Evolutionary conservation across 2,113 vertebrate species (phyloP).

Genomic region (Propithecus coquereli): DNA sequence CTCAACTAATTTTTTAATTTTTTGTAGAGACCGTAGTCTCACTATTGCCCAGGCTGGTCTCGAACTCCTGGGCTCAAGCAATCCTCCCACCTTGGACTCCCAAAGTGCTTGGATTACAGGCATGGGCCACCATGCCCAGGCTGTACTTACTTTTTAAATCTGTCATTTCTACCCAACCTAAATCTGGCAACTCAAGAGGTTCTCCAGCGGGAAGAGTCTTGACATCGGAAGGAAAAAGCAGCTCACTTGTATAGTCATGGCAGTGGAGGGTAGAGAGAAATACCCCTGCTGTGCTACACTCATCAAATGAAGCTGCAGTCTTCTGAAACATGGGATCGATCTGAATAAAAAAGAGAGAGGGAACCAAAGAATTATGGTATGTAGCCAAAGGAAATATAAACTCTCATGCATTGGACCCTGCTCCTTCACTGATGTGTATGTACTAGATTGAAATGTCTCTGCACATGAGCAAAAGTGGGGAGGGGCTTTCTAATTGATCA

Average conservation of each 20-base stretch:
- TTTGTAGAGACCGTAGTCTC: too few species aligned
- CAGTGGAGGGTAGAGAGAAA: slow-evolving; percentile 89
- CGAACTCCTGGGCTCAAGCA: too few species aligned
- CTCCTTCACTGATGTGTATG: fast-evolving
- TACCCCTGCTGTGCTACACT: slow-evolving; percentile 89
- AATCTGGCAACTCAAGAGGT: slow-evolving; percentile 69
- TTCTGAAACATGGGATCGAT: slow-evolving; percentile 91
- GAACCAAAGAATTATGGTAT: background rate
- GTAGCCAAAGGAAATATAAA: background rate
- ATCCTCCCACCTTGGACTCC: too few species aligned
- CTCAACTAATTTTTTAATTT: too few species aligned
- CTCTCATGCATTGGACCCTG: background rate
- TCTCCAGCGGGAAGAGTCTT: slow-evolving; percentile 84
- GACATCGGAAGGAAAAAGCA: slow-evolving; percentile 87
- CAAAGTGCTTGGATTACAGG: too few species aligned
- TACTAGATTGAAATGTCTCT: background rate
- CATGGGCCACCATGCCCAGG: too few species aligned
- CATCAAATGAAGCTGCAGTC: slow-evolving; percentile 90
- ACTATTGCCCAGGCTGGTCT: too few species aligned
- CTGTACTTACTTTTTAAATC: slow-evolving; percentile 75
- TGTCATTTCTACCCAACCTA: slow-evolving; percentile 59
- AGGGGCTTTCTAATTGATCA: background rate
- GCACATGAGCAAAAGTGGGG: background rate
- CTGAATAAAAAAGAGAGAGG: background rate
- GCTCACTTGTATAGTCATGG: slow-evolving; percentile 84